Base-by-base conservation (phyloP, 2,888 invertebrate genomes). In the Flexamia atlantica region DNA sequence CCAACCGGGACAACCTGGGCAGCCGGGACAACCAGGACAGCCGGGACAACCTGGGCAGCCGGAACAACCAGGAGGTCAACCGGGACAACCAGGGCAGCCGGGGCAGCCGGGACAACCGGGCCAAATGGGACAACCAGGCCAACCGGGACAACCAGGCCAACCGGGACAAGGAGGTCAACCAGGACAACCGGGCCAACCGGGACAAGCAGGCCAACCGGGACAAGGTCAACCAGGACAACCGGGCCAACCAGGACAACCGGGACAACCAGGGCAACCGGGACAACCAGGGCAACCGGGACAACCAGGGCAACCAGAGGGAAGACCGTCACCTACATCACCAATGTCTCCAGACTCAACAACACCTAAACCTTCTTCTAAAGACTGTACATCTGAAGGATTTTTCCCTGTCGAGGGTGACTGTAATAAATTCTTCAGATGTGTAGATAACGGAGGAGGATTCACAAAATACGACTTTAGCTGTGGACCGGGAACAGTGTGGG, bases 371-470 rank as follows among this genome's bases (percentile, higher is more conserved):
- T 32, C 70, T 12, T n/a, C 40, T 9, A 20, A n/a, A 3, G 17
- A 89, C 82, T 94, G 94, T 88, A 88, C 90, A 9, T 89, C 90
- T n/a, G 93, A 93, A 89, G 95, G 95, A 10, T 95, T 92, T 87
- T 93, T 92, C 90, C 93, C 93, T 17, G 93, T 96, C 89, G 91
- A 92, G 53, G 90, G 90, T 68, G 92, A 96, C 88, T 96, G 96
- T 88, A 93, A 92, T 85, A 95, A 94, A 89, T 96, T 96, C 90
- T 95, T 95, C 89, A 92, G 96, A 86, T 96, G 96, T 90, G 95
- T 95, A 12, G 92, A 93, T 88, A 88, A 89, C 83, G 92, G 92
- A 0, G 88, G 92, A 88, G 88, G 89, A 85, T 94, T 93, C 88
- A 93, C 93, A 81, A 91, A 94, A 10, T 94, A 92, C 88, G 91